Base-by-base conservation (phyloP, 2,113 vertebrate genomes). In the Microcebus griseorufus region DNA sequence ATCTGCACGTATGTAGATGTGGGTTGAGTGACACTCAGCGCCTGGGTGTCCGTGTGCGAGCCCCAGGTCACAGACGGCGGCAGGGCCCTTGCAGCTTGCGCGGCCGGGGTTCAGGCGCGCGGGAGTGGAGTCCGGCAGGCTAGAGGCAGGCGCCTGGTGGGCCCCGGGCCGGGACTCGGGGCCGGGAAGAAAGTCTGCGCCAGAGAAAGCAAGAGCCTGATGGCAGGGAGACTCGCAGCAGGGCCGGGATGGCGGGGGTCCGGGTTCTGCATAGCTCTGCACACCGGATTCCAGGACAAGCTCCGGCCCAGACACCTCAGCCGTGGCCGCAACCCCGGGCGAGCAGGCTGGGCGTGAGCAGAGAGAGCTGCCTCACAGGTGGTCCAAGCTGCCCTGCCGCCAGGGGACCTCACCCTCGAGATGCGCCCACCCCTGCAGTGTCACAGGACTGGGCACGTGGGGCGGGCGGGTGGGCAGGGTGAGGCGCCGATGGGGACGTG, bases 1-100 rank as follows among this genome's bases (percentile, higher is more conserved):
- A 27, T 53, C 9, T 2, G 34, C 34, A 6, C 29, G 11, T 23
- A 6, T 0, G 2, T 0, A 17, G 42, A 0, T 2, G 7, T 11
- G 16, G 27, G 58, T 2, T 23, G 90, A 62, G 22, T 8, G 39
- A 60, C 0, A 9, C 11, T 37, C 67, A 7, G 20, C 27, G 0
- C 12, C 51, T 62, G 1, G n/a, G 37, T 55, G 3, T n/a, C 69
- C n/a, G 18, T 4, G 2, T 14, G 10, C 45, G 12, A 25, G 65
- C 23, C 4, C 22, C 23, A 7, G 27, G 88, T 65, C 88, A 42
- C 11, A 3, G 20, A 45, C 2, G n/a, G 55, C 4, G 1, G n/a
- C 1, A 1, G 79, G 45, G 3, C 0, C 10, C 37, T 25, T 76
- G 34, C 60, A 29, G n/a, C 25, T 16, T 6, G 1, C 48, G 27